Evolutionary conservation across 2,797 vertebrate genomes (phyloP), one percentile per base, ranked within the genome.

Genomic region (Muscicapa comitata): DNA sequence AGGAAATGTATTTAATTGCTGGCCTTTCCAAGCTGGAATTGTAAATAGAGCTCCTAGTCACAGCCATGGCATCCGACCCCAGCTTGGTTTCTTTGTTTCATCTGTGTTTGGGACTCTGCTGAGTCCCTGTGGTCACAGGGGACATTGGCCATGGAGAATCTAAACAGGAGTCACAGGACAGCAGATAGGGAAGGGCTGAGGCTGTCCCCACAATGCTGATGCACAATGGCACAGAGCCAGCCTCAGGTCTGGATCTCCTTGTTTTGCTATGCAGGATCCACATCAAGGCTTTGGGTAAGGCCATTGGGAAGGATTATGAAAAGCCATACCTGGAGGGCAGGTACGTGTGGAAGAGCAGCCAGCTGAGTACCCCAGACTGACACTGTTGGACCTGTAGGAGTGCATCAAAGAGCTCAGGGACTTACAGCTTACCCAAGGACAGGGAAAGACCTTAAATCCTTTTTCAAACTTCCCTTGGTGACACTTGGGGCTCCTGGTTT

Each of bases 191-290:
- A 29, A 37, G 66, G 43, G 43, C 70, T 66, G 83, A 42, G 45
- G 13, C 76, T 68, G 38, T 35, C 65, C 50, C 65, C 48, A 0
- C 4, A 8, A 11, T 4, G 9, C 71, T 85, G 63, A 40, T 48
- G 35, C 65, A 33, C 61, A 35, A 7, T 2, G 5, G 37, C 45
- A 4, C 45, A 76, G 53, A 72, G 65, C 19, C 38, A 20, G 1
- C 38, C 31, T 54, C 48, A 12, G 26, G 11, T 24, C 9, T 62
- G 50, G 33, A 4, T 40, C 26, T 54, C 57, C 67, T 47, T 13
- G 7, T 5, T 62, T 31, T 2, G 0, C 0, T 4, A 2, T 16
- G 14, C 20, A 20, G 63, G 48, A 45, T 24, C 17, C 37, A n/a
- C 24, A 5, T 7, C 68, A 59, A 51, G 48, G 35, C 66, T 63